Evolutionary conservation across 2,113 vertebrate species (phyloP).

Genomic region (rabbit (Oryctolagus cuniculus)): DNA sequence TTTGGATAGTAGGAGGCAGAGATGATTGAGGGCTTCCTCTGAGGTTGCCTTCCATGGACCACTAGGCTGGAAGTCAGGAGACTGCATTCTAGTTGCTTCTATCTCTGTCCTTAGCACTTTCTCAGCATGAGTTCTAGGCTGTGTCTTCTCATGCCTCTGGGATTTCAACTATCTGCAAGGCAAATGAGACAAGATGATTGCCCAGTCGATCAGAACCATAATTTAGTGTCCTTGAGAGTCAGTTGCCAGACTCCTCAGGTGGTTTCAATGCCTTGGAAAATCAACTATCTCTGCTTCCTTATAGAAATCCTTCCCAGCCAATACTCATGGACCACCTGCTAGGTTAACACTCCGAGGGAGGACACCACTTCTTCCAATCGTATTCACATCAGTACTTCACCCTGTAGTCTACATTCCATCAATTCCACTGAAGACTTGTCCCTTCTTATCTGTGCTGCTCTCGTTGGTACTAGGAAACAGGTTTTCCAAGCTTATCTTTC

Average conservation of each 20-base stretch:
- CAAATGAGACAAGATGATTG: background rate
- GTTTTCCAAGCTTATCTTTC: background rate
- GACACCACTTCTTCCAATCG: background rate
- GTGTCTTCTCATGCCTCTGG: background rate
- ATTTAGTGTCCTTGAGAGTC: background rate
- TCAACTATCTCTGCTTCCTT: background rate
- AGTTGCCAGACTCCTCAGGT: background rate
- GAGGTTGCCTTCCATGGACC: background rate
- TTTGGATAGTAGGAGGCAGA: background rate
- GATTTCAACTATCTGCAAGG: constrained; percentile 19
- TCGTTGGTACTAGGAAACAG: background rate
- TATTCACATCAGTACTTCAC: background rate
- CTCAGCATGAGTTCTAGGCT: background rate
- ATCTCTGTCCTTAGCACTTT: background rate
- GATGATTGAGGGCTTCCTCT: no score
- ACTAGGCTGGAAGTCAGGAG: background rate
- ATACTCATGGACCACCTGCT: background rate
- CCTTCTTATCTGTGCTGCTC: background rate
- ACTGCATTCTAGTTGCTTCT: background rate
- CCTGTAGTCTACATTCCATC: background rate
- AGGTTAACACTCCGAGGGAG: background rate
- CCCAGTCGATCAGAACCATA: background rate
- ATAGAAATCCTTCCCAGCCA: background rate
- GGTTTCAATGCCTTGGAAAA: background rate
- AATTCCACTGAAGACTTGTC: background rate